phyloP scores from a whole-genome alignment of 2,888 invertebrate species.

The Ctena decussata region DNA sequence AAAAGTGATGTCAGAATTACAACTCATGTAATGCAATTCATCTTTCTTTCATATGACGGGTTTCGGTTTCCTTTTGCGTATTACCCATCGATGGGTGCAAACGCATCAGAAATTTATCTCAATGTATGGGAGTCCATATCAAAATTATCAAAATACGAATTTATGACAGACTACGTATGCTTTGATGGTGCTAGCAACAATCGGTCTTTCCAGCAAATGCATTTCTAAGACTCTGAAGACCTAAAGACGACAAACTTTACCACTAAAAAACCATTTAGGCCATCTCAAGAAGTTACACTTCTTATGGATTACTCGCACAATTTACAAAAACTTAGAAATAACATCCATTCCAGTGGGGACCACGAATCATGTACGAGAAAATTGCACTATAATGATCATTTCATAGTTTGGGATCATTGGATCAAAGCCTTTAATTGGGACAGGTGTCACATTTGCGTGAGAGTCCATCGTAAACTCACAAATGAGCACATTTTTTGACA shows the following conservation, averaged over 20 bases:
- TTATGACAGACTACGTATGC: constrained; percentile 30
- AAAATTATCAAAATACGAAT: constrained; percentile 26
- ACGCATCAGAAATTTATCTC: constrained; percentile 36
- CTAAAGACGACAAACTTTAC: constrained; percentile 14
- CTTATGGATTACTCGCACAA: constrained; percentile 50
- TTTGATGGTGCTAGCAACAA: constrained; percentile 41
- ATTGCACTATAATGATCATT: neutral
- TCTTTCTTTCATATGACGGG: constrained; percentile 33
- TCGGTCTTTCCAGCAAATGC: constrained; percentile 35
- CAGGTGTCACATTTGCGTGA: neutral
- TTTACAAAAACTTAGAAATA: constrained; percentile 48
- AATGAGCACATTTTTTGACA: too few relatives aligned
- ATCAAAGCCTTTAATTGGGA: neutral
- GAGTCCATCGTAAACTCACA: too few relatives aligned
- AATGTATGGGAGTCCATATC: constrained; percentile 40
- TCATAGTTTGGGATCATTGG: neutral
- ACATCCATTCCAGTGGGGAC: constrained; percentile 33
- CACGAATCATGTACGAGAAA: constrained; percentile 7
- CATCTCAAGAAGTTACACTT: constrained; percentile 14
- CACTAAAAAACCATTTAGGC: constrained; percentile 7
- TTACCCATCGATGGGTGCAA: constrained; percentile 35
- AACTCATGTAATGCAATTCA: constrained; percentile 39
- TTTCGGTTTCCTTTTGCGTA: constrained; percentile 46
- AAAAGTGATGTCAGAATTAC: constrained; percentile 27
- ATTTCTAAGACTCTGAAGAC: constrained; percentile 21